Evolutionary conservation across 2,797 vertebrate species (phyloP), one percentile per base, ranked within the genome.

Genomic region (Fringilla coelebs): DNA sequence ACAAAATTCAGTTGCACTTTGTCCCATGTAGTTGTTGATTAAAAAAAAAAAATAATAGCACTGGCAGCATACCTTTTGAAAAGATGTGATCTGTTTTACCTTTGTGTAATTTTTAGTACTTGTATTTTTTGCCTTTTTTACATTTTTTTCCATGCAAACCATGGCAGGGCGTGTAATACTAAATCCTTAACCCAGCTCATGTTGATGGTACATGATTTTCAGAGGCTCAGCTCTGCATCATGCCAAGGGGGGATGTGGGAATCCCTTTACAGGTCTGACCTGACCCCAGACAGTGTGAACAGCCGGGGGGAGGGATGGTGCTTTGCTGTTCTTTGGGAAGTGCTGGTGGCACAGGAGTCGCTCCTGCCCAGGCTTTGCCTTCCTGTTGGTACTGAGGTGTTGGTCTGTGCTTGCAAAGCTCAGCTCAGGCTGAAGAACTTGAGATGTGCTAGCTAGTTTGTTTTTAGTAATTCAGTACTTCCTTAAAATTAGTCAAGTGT

Each of bases 401-500:
- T 36, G 36, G 24, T 82, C 55, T 88, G 45, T 84, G 63, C 18
- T 8, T 90, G 74, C 90, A 93, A 80, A 97, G 78, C 86, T 81
- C 29, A 25, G 80, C 70, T 76, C 31, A 49, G 54, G 83, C 66
- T 93, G 91, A 89, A 92, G 85, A 67, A 74, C 41, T 68, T 79
- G 80, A 94, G 61, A 74, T 48, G 60, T 22, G 5, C 90, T 85
- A 87, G 78, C 74, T 89, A 32, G 80, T 95, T 96, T 91, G 80
- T 94, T 95, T 92, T 95, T 54, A 88, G 26, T 76, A 94, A 88
- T n/a, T 89, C 26, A 57, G 28, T 63, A 90, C 97, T 98, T 98
- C 97, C 97, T 97, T 97, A 97, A 98, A 98, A 97, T 63, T 41
- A 92, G 63, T 80, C 54, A 82, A 97, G 96, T 29, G 2, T 95